Percentiles rank a stretch among this genome's conserved stretches.
phyloP scores from a whole-genome alignment of 2,113 vertebrate species.

The Sinocyclocheilus maitianheensis region DNA sequence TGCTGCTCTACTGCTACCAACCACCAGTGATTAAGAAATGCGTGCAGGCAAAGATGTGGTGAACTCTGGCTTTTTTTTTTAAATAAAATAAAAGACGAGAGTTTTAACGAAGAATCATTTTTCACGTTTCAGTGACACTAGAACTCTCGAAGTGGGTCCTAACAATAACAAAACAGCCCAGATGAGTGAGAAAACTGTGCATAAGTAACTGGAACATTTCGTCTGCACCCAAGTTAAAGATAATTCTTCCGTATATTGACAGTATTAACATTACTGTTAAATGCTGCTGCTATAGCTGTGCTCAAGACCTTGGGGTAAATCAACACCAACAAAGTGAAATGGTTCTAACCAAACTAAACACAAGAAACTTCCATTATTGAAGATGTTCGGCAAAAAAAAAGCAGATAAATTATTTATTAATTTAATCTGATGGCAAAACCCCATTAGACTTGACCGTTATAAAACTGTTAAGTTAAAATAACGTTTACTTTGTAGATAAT shows the following conservation, averaged over 20 bases:
- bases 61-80: slow-evolving; percentile 71
- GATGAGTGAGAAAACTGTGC: slow-evolving; percentile 64
- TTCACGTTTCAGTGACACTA: slow-evolving; percentile 62
- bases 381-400: slow-evolving; percentile 89
- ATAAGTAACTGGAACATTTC: slow-evolving; percentile 93
- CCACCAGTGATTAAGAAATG: slow-evolving; percentile 91
- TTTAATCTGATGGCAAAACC: slow-evolving; percentile 81
- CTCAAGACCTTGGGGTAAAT: slow-evolving; percentile 87
- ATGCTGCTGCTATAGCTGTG: slow-evolving; percentile 92
- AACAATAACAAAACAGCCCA: slow-evolving; percentile 68
- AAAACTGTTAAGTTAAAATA: slow-evolving; percentile 99
- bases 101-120: slow-evolving; percentile 69
- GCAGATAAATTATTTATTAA: slow-evolving; percentile 97
- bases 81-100: slow-evolving; percentile 57
- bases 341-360: slow-evolving; percentile 84
- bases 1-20: slow-evolving; percentile 76
- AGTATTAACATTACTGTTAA: slow-evolving; percentile 96
- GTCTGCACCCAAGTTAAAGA: slow-evolving; percentile 89
- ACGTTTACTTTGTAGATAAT: slow-evolving; percentile 99
- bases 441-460: slow-evolving; percentile 88
- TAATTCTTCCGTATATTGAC: slow-evolving; percentile 90
- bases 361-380: slow-evolving; percentile 77
- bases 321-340: slow-evolving; percentile 52
- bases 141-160: slow-evolving; percentile 69
- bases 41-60: slow-evolving; percentile 90